phyloP scores from a whole-genome alignment of 2,113 vertebrate species.

The Gambusia affinis region DNA sequence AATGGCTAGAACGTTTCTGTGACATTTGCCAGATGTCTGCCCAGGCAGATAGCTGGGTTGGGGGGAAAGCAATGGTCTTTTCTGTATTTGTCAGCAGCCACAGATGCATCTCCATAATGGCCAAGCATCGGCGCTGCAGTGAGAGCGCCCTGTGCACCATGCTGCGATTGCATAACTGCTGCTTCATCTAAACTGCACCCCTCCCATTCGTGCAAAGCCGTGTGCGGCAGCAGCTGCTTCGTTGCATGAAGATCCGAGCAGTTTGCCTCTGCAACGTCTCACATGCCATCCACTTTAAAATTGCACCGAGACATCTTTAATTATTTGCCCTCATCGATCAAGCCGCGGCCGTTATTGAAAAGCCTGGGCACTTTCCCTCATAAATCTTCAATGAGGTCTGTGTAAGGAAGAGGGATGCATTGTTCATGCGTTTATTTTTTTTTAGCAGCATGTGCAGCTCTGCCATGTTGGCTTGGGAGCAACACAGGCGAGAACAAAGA shows the following conservation, averaged over 20 bases:
- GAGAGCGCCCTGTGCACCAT: constrained; percentile 57
- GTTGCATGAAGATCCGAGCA: constrained; percentile 35
- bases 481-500: constrained; percentile 62
- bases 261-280: constrained; percentile 19
- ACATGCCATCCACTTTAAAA: constrained; percentile 6
- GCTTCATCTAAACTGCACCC: constrained; percentile 54
- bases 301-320: constrained; percentile 25
- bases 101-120: constrained; percentile 58
- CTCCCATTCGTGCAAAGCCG: constrained; percentile 61
- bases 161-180: constrained; percentile 80
- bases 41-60: constrained; percentile 21
- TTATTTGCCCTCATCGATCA: constrained; percentile 44
- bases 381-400: constrained; percentile 42
- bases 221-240: constrained; percentile 37
- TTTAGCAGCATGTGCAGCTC: constrained; percentile 42
- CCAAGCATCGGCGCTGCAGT: constrained; percentile 70
- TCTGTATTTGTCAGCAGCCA: constrained; percentile 70
- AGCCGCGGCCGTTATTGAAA: constrained; percentile 33
- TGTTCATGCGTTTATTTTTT: constrained; percentile 28
- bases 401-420: constrained; percentile 25
- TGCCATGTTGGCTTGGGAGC: constrained; percentile 56
- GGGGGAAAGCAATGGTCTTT: constrained; percentile 50
- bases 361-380: constrained; percentile 20
- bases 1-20: constrained; percentile 35
- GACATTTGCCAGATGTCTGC: constrained; percentile 61